Percentiles rank a stretch among this genome's conserved stretches.
Conservation (phyloP, 2,797 vertebrate genomes). For the Sphenopsis melanotis region DNA sequence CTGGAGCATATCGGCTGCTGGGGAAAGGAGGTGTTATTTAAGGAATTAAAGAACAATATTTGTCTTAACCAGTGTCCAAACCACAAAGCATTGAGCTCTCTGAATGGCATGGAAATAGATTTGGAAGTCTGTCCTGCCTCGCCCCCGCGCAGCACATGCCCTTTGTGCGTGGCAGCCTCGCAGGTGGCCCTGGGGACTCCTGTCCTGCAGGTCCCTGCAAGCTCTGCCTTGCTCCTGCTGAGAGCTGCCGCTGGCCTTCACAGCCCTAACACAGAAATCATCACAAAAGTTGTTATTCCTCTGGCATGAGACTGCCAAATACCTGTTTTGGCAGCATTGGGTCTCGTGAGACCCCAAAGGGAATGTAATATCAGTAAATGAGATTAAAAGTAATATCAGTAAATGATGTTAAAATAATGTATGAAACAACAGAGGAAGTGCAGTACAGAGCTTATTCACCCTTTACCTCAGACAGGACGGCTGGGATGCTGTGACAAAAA, state of each 20-base stretch:
- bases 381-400: not conserved
- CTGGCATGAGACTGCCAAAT: not conserved
- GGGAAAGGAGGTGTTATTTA: not conserved
- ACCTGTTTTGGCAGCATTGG: not conserved
- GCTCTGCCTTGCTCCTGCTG: not conserved
- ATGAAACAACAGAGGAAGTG: not conserved
- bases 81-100: not conserved
- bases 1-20: not conserved
- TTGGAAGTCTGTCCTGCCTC: not conserved
- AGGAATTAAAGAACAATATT: not conserved
- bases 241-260: not conserved
- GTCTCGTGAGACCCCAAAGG: not conserved
- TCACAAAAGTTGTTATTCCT: not conserved
- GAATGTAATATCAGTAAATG: not conserved
- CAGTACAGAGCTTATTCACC: not conserved
- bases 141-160: accelerated
- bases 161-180: accelerated
- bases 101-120: not conserved
- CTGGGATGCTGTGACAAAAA: not conserved
- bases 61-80: not conserved
- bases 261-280: not conserved
- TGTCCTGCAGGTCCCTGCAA: not conserved
- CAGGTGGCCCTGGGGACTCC: not conserved
- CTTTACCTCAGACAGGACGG: not conserved
- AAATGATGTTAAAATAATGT: not conserved